Conservation (phyloP, 2,888 invertebrate species). For the Xestia ashworthii region DNA sequence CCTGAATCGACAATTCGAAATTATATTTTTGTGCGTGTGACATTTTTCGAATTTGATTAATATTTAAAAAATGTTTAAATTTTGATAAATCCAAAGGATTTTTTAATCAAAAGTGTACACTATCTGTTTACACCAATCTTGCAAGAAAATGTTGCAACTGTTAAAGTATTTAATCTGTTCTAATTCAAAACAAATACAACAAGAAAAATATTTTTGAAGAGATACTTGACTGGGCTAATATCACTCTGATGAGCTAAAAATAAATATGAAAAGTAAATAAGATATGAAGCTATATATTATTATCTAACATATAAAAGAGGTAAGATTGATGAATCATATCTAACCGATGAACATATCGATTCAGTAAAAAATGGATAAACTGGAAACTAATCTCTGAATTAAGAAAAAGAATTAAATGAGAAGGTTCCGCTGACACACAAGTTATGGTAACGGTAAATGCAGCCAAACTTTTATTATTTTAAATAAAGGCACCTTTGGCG, state of each 20-base stretch:
- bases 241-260: not conserved
- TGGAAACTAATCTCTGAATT: not conserved
- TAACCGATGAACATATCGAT: too few relatives aligned
- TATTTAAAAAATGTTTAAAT: not conserved
- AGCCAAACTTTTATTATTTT: not conserved
- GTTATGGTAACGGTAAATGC: conserved; percentile 6
- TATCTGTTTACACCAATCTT: not conserved
- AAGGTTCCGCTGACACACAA: too few relatives aligned
- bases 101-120: not conserved
- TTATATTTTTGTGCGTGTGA: too few relatives aligned
- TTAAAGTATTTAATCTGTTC: not conserved
- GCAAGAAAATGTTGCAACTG: not conserved
- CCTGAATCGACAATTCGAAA: not conserved
- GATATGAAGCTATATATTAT: not conserved
- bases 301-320: not conserved
- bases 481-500: not conserved
- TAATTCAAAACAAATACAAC: not conserved
- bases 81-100: too few relatives aligned
- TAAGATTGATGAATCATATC: not conserved
- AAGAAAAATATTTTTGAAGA: conserved; percentile 22
- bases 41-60: too few relatives aligned
- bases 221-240: not conserved
- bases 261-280: conserved; percentile 18
- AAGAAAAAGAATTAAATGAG: not conserved
- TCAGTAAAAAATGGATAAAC: not conserved